Conservation (phyloP, 2,888 invertebrate genomes). For the Malthinus flaveolus region DNA sequence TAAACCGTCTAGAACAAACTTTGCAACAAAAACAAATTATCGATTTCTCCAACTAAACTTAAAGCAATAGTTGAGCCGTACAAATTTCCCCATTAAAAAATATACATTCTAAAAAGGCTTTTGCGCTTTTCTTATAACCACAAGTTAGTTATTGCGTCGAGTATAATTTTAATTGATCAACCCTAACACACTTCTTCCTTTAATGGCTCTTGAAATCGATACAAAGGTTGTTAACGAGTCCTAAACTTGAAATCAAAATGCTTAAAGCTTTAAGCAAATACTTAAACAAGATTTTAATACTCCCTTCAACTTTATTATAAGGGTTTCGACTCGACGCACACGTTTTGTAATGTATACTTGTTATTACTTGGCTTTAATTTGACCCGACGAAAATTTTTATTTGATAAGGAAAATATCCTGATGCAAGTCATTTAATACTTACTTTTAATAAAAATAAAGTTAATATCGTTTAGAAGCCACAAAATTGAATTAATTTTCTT, state of each 20-base stretch:
- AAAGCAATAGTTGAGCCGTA: too few relatives aligned
- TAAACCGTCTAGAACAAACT: too few relatives aligned
- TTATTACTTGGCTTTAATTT: slow-evolving; percentile 4
- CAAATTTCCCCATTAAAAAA: too few relatives aligned
- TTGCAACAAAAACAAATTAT: too few relatives aligned
- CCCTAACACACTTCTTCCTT: slow-evolving; percentile 47
- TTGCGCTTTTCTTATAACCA: slow-evolving; percentile 13
- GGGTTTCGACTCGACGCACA: neutral
- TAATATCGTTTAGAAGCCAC: neutral
- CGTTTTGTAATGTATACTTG: slow-evolving; percentile 11
- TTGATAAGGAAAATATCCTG: neutral
- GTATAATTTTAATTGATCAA: slow-evolving; percentile 48
- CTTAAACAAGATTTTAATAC: slow-evolving; percentile 27
- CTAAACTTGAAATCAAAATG: slow-evolving; percentile 32
- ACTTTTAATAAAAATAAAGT: slow-evolving; percentile 5
- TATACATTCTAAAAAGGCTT: neutral
- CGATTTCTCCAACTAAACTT: too few relatives aligned
- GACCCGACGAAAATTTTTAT: neutral
- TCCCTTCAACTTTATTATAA: slow-evolving; percentile 13
- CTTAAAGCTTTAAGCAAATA: slow-evolving; percentile 26
- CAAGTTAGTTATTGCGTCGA: slow-evolving; percentile 37
- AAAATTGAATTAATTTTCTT: slow-evolving; percentile 12
- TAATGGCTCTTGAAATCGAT: slow-evolving; percentile 53
- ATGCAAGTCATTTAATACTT: neutral
- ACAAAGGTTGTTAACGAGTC: slow-evolving; percentile 44